Evolutionary conservation across 2,888 invertebrate genomes (phyloP), one percentile per base, ranked within the genome.

Genomic region (Harpagoxenus sublaevis): DNA sequence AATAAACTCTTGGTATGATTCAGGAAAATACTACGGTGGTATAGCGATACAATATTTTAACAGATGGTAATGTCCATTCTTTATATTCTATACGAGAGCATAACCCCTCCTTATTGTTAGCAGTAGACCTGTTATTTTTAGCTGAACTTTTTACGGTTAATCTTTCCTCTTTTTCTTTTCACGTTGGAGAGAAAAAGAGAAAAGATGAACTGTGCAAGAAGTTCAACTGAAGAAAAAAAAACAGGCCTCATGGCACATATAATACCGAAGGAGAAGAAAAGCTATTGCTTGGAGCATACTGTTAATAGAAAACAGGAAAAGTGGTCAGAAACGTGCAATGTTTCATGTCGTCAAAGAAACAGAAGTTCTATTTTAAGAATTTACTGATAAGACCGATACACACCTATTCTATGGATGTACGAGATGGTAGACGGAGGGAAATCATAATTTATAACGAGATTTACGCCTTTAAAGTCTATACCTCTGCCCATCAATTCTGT

Each of bases 401-500:
- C 92, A 92, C 97, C 98, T 85, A 97, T 97, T 86, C 99, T 96
- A 95, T 99, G 99, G 92, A 99, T 97, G 93, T 99, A 99, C 0
- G 98, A 97, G 91, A 99, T 98, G 83, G 97, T 97, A 1, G 98
- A 97, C 0, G 98, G 97, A 28, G 99, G 99, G 95, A 99, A 98
- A 96, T 99, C 99, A 94, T 99, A 99, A 96, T 99, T 99, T 89
- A 99, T 96, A 48, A 99, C 99, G 45, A 99, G 96, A 96, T 98
- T 99, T 68, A 99, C 98, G 0, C 99, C 99, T 92, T 98, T 98
- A 95, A 99, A 99, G 96, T 99, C 99, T 87, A 99, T 98, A 88
- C 99, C 99, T 89, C 99, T 97, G 0, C 98, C 98, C 98, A 99
- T 98, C 89, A 99, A 96, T 95, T 99, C 99, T 0, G 99, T 99